Evolutionary conservation across 2,888 invertebrate genomes (phyloP), one percentile per base, ranked within the genome.

Genomic region (Oscheius sp.): DNA sequence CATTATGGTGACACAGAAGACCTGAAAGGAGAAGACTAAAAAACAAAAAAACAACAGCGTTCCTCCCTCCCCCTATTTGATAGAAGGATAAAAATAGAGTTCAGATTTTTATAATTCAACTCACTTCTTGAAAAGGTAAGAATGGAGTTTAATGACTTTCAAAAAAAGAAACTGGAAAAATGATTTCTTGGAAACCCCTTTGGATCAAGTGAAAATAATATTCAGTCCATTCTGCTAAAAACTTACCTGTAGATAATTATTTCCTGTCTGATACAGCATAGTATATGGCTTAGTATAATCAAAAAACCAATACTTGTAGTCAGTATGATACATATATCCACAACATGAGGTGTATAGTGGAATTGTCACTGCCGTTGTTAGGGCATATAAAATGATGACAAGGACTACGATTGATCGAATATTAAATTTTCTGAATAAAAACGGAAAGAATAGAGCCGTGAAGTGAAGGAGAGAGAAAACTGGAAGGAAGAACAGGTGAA

Each of bases 401-500:
- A 65, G 28, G 3, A n/a, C 2, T 12, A 45, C 12, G 1, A 47
- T 28, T 2, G 32, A 22, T 28, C 36, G 17, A 28, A 17, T 28
- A 2, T n/a, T 32, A n/a, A 62, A 44, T n/a, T 17, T 20, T 8
- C 54, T 54, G 26, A 65, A 65, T 14, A 36, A 28, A 20, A 65
- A 41, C 2, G 65, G 65, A 54, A 26, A 54, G 54, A 54, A 65
- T 20, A 65, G 30, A n/a, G 65, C 65, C n/a, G 24, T 20, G 20
- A 65, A 65, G 20, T 65, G 65, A 28, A 65, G 65, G 12, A 65
- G 41, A n/a, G 65, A 54, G 51, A 65, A 54, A 6, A 65, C 56
- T 12, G 54, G 54, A 4, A 65, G 54, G 20, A 65, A 65, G 22
- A 65, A 22, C 1, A 65, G 56, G 9, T 65, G 65, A 26, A 44